Percentiles rank a stretch among this genome's conserved stretches.
Evolutionary conservation across 2,888 invertebrate genomes (phyloP).

Genomic region (Rotaria socialis): DNA sequence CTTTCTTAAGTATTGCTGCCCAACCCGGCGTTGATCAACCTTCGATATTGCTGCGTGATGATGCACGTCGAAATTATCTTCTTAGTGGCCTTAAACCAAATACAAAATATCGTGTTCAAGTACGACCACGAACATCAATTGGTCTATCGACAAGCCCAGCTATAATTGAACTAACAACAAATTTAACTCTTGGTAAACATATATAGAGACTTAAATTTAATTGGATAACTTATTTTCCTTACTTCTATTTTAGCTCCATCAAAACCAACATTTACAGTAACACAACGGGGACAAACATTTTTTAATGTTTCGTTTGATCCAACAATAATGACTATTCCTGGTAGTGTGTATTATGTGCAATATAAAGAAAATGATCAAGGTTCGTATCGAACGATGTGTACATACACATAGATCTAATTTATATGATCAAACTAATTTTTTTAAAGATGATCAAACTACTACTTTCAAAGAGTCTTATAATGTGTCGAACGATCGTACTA

Average conservation of each 20-base stretch:
- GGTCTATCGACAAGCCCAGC: slow-evolving; percentile 41
- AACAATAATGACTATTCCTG: slow-evolving; percentile 65
- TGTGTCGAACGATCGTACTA: slow-evolving; percentile 24
- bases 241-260: slow-evolving; percentile 51
- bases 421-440: neutral
- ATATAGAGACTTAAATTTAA: too few species aligned
- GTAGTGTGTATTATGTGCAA: slow-evolving; percentile 82
- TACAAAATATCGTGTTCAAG: slow-evolving; percentile 44
- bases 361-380: slow-evolving; percentile 63
- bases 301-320: slow-evolving; percentile 71
- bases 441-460: neutral
- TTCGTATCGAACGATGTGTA: neutral
- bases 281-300: slow-evolving; percentile 55
- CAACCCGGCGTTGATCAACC: slow-evolving; percentile 42
- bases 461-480: neutral
- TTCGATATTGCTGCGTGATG: slow-evolving; percentile 39
- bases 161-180: slow-evolving; percentile 43
- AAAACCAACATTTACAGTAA: slow-evolving; percentile 53
- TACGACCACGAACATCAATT: slow-evolving; percentile 38
- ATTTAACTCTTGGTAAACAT: neutral
- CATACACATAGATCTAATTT: too few species aligned
- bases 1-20: slow-evolving; percentile 36
- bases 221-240: too few species aligned
- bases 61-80: slow-evolving; percentile 37
- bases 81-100: slow-evolving; percentile 42